phyloP scores from a whole-genome alignment of 2,797 vertebrate genomes.

The Steatocranus sp. region DNA sequence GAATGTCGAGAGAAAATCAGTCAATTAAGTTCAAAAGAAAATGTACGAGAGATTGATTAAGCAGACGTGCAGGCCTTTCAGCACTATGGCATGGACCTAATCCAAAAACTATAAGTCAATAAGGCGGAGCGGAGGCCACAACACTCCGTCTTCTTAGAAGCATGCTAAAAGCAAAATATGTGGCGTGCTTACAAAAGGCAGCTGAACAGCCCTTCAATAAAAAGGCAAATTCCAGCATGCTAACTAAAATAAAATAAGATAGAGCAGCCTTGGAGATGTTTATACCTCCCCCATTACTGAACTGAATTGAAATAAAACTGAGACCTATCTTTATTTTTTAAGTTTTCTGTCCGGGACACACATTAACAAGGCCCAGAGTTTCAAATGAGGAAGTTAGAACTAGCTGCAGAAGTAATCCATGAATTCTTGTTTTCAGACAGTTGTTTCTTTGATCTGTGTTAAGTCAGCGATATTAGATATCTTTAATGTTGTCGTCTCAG shows the following conservation, averaged over 20 bases:
- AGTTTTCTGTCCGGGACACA: not conserved
- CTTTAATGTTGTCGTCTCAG: not conserved
- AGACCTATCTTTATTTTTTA: not conserved
- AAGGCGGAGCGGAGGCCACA: not conserved
- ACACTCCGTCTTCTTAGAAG: slow-evolving; percentile 5
- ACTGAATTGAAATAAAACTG: not conserved
- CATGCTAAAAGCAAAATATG: not conserved
- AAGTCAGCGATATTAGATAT: not conserved
- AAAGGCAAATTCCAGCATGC: not conserved
- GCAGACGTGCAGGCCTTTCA: slow-evolving; percentile 42
- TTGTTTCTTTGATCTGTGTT: not conserved
- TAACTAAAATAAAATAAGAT: not conserved
- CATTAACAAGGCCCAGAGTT: not conserved
- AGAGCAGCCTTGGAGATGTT: not conserved
- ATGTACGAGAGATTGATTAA: slow-evolving; percentile 69
- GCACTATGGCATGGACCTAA: slow-evolving; percentile 26
- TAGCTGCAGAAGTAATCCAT: not conserved
- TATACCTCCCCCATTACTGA: not conserved
- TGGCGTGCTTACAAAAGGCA: not conserved
- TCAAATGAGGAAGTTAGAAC: not conserved
- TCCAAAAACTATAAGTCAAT: slow-evolving; percentile 29
- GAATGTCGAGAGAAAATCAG: slow-evolving; percentile 54
- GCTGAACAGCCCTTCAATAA: not conserved
- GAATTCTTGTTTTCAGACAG: not conserved
- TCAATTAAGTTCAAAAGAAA: slow-evolving; percentile 66